Evolutionary conservation across 2,113 vertebrate genomes (phyloP).

Genomic region (Thamnaconus septentrionalis): DNA sequence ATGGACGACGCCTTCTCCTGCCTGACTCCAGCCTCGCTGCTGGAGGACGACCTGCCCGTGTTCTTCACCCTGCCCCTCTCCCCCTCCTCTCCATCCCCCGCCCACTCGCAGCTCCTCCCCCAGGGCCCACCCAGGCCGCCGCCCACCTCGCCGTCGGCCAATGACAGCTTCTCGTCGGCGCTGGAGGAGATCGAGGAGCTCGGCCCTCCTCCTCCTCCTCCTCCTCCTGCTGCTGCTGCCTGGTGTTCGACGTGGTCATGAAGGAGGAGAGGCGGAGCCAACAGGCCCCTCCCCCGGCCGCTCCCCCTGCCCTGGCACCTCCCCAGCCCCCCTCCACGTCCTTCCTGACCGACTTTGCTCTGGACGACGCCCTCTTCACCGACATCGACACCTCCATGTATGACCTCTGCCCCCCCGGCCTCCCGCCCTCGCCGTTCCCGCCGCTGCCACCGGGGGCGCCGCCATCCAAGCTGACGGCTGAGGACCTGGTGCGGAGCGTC

Average conservation of each 20-base stretch:
- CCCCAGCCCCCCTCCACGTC: constrained; percentile 67
- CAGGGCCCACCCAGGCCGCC: background rate
- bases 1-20: constrained; percentile 74
- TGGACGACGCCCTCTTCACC: constrained; percentile 89
- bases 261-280: constrained; percentile 63
- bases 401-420: constrained; percentile 82
- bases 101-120: no score
- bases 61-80: constrained; percentile 81
- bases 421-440: no score
- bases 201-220: constrained; percentile 80
- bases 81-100: constrained; percentile 1
- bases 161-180: constrained; percentile 88
- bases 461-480: constrained; percentile 80
- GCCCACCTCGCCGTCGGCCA: constrained; percentile 41
- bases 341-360: constrained; percentile 88
- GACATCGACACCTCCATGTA: constrained; percentile 94
- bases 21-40: constrained; percentile 86
- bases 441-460: constrained; percentile 67
- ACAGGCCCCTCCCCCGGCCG: constrained; percentile 66
- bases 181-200: constrained; percentile 90
- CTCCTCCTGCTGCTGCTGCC: background rate
- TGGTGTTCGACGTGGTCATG: constrained; percentile 30
- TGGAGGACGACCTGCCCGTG: constrained; percentile 80
- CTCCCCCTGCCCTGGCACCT: constrained; percentile 66
- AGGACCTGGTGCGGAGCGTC: constrained; percentile 86